Evolutionary conservation across 1,140 invertebrate species (phyloP), one percentile per base, ranked within the genome.

Genomic region (Cardiocondyla obscurior): DNA sequence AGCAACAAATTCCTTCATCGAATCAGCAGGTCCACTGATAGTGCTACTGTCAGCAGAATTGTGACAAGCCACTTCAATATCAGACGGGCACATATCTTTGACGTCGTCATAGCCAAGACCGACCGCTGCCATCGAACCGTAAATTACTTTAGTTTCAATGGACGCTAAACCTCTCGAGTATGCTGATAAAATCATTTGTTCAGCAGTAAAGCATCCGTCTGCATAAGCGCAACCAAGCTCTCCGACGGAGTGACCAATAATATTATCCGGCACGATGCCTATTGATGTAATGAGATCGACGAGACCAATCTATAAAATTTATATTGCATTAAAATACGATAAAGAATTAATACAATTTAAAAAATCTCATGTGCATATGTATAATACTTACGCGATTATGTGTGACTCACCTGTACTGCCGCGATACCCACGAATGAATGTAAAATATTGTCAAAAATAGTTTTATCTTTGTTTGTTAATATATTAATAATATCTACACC

Each of bases 111-210:
- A 96, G 0, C 96, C 95, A 55, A 96, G 91, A 69, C 96, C 97
- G 42, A 98, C 95, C 44, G 97, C 97, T 44, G 97, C 97, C 98
- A 99, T 99, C 12, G 96, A 97, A 25, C 98, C 98, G 22, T 92
- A 94, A 53, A 97, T 95, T 84, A 98, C 94, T 16, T 96, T 94
- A 0, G 96, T 96, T 87, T 98, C 97, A 51, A 97, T 93, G 51
- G 98, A 97, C 28, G 97, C 98, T 58, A 96, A 93, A 4, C 98
- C 98, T 93, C 98, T 95, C 87, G 96, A 98, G 93, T 98, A 99
- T 5, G 97, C 96, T 22, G 96, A 94, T 4, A 97, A 90, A 14
- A 98, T 94, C 86, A 96, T 97, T 93, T 98, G 96, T 86, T 98
- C 97, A 3, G 96, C 95, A 1, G 97, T 98, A 42, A 98, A 95